Conservation (phyloP, 2,797 vertebrate genomes). For the Schizothorax lantsangensis region DNA sequence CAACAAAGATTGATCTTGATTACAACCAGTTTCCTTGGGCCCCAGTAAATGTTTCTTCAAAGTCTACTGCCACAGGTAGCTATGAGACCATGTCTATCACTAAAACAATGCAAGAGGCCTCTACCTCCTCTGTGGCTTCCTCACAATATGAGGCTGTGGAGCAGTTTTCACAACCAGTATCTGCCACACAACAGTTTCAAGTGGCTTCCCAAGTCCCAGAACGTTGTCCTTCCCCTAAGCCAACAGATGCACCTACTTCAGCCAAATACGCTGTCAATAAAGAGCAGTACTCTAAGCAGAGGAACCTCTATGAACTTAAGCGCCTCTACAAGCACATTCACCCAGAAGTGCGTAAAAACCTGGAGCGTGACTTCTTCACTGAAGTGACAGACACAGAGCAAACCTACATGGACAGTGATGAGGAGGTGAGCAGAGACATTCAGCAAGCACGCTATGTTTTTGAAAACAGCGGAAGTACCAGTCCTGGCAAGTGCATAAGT, state of each 20-base stretch:
- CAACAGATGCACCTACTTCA: conserved; percentile 49
- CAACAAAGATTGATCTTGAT: conserved; percentile 82
- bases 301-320: conserved; percentile 86
- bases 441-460: conserved; percentile 83
- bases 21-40: conserved; percentile 83
- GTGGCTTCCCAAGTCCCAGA: conserved; percentile 71
- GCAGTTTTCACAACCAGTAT: conserved; percentile 78
- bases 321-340: conserved; percentile 88
- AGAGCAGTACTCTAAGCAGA: conserved; percentile 85
- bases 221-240: conserved; percentile 74
- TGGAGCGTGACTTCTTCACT: conserved; percentile 82
- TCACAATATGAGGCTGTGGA: conserved; percentile 72
- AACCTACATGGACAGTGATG: conserved; percentile 70
- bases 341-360: conserved; percentile 85
- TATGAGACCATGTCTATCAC: conserved; percentile 66
- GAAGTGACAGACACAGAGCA: conserved; percentile 81
- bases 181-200: conserved; percentile 73
- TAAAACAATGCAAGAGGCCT: conserved; percentile 60
- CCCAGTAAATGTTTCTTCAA: conserved; percentile 75
- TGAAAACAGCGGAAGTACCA: conserved; percentile 79
- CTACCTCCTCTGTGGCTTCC: conserved; percentile 64
- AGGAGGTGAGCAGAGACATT: conserved; percentile 76
- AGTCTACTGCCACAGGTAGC: conserved; percentile 70
- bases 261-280: conserved; percentile 72
- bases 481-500: conserved; percentile 78